Evolutionary conservation across 2,888 invertebrate genomes (phyloP), one percentile per base, ranked within the genome.

Genomic region (Tipula lateralis): DNA sequence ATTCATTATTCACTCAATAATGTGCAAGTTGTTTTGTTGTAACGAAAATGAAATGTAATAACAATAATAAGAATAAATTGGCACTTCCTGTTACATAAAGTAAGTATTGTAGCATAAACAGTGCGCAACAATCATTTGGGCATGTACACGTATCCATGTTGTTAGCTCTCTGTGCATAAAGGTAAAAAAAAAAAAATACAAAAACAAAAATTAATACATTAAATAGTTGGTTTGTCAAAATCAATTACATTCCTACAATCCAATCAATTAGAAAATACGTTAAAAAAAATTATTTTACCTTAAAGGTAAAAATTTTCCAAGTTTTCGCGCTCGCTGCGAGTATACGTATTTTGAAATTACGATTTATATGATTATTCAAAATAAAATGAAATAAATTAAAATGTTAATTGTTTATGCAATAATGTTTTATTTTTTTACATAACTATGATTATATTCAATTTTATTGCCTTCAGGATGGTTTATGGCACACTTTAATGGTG

Each of bases 171-270:
- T 66, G 7, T 24, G 66, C 1, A n/a, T n/a, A 66, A 50, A 50
- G 12, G 16, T 24, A 66, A 24, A 24, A n/a, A n/a, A n/a, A n/a
- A n/a, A n/a, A n/a, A 24, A 66, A 24, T 66, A 66, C 9, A 44
- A 50, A 16, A 50, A 66, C 50, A 50, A 66, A n/a, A 24, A 66
- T 24, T 66, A 66, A 66, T 66, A 24, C 66, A 24, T 66, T 66
- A 9, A 66, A 66, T 66, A 66, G 19, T 66, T 50, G 24, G 24
- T 66, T 66, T 66, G 66, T 66, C 66, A 66, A 66, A 66, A 66
- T 66, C 66, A 66, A 66, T 66, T 66, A 66, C 66, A 66, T 66
- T 66, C 66, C 66, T 66, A 66, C 66, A 66, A 66, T 66, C 66
- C 66, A 66, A 66, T 66, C 66, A 66, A 66, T 24, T 66, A 66